Conservation (phyloP, 2,113 vertebrate species). For the Pseudopodoces humilis region DNA sequence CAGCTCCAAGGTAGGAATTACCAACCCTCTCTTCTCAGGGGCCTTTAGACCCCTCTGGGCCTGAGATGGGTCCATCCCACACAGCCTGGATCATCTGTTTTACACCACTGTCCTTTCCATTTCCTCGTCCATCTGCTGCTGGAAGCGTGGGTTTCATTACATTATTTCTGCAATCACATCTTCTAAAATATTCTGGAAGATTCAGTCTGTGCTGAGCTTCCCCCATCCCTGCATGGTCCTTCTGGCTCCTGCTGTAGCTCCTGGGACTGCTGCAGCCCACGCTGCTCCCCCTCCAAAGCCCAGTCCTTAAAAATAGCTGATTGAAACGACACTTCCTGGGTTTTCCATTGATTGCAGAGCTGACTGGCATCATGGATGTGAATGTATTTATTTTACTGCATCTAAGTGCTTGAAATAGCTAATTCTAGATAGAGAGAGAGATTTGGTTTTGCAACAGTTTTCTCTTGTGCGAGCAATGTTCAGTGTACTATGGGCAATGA, state of each 20-base stretch:
- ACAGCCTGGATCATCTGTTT: accelerated
- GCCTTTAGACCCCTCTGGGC: accelerated
- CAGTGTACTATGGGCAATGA: accelerated
- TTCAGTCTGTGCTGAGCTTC: background rate
- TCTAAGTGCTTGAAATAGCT: background rate
- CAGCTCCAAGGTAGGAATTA: background rate
- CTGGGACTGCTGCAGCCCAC: background rate
- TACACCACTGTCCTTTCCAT: accelerated
- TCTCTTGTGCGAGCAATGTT: background rate
- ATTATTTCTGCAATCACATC: background rate
- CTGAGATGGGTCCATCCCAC: background rate
- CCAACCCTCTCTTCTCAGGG: background rate
- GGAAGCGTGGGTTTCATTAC: background rate
- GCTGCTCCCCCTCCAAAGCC: background rate
- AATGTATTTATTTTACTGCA: background rate
- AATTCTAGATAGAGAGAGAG: background rate
- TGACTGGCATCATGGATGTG: background rate
- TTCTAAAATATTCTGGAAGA: background rate
- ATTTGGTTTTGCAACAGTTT: background rate
- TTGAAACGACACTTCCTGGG: background rate
- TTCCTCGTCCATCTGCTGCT: background rate
- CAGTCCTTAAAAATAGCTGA: accelerated
- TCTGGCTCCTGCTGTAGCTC: background rate
- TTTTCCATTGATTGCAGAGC: background rate
- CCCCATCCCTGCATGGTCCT: background rate